A percentile compares a stretch with the other conserved stretches of the same genome.
phyloP scores from a whole-genome alignment of 2,888 invertebrate genomes.

The Alentia gelatinosa region DNA sequence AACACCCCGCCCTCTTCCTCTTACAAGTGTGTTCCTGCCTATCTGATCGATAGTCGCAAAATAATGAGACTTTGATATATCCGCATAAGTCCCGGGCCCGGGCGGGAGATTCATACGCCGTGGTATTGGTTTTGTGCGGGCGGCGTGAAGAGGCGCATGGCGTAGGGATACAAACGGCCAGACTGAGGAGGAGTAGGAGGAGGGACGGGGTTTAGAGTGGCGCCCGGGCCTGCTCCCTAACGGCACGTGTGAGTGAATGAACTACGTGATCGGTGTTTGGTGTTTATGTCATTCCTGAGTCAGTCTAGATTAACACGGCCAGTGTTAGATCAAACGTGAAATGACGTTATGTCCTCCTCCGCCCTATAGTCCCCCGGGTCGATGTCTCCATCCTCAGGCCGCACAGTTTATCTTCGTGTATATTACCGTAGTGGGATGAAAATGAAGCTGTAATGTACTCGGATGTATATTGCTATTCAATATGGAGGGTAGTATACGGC shows the following conservation, averaged over 20 bases:
- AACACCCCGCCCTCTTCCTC: background rate
- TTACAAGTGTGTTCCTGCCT: background rate
- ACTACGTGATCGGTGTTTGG: background rate
- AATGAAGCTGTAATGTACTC: no score
- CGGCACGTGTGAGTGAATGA: background rate
- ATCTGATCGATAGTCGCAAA: constrained; percentile 28
- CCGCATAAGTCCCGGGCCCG: background rate
- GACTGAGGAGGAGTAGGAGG: no score
- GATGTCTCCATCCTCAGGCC: background rate
- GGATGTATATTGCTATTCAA: no score
- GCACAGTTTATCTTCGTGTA: no score
- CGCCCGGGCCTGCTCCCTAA: background rate
- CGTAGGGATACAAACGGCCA: no score
- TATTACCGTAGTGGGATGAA: no score
- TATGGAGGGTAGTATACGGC: no score
- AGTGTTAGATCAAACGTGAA: background rate
- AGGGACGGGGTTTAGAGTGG: background rate
- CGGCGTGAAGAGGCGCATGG: background rate
- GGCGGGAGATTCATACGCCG: background rate
- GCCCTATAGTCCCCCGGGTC: background rate
- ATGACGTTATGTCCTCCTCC: background rate
- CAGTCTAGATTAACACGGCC: background rate
- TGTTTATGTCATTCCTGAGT: background rate
- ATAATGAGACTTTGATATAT: constrained; percentile 12
- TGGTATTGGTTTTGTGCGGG: background rate